Base-by-base conservation (phyloP, 2,888 invertebrate genomes). In the Periphyllus acericola region DNA sequence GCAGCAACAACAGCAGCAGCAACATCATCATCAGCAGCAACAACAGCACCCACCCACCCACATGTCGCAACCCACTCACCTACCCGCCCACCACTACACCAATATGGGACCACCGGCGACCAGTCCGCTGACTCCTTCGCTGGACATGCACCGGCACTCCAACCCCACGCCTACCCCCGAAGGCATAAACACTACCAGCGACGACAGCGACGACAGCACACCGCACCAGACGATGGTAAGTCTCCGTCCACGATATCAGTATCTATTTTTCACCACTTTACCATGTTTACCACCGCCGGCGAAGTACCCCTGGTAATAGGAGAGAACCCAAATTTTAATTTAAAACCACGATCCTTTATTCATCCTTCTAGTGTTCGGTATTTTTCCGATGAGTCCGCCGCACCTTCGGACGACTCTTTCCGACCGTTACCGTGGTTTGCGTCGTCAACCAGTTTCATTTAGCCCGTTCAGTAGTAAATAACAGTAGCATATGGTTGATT, bases 151-250 rank as follows among this genome's bases (percentile, higher is more conserved):
- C 71, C 82, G 89, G 80, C 86, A 89, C 72, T 89, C 89, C 40
- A 88, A 85, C 68, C 89, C 89, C 11, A 89, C 89, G 34, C 89
- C 89, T 74, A 89, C 83, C 60, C 87, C 87, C 17, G 89, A 89
- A 29, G 85, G 89, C 29, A 90, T 89, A 34, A 90, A 90, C 74
- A 95, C 95, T 82, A 96, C 96, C 66, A 96, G 96, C 92, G 96
- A 96, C 92, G 96, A 96, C 91, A 96, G 96, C 90, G 96, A 97
- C 92, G 96, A 97, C 91, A 95, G 95, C 92, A 93, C 94, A 66
- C 95, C 95, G 86, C 95, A 95, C 91, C 93, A 94, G 55, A 93
- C 93, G 32, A 93, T 94, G 92, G 94, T 94, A 90, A 92, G 92
- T 91, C 0, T 17, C 14, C 5, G 11, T 60, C 0, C 3, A 46